Conservation (phyloP, 2,113 vertebrate genomes). For the Willisornis vidua region DNA sequence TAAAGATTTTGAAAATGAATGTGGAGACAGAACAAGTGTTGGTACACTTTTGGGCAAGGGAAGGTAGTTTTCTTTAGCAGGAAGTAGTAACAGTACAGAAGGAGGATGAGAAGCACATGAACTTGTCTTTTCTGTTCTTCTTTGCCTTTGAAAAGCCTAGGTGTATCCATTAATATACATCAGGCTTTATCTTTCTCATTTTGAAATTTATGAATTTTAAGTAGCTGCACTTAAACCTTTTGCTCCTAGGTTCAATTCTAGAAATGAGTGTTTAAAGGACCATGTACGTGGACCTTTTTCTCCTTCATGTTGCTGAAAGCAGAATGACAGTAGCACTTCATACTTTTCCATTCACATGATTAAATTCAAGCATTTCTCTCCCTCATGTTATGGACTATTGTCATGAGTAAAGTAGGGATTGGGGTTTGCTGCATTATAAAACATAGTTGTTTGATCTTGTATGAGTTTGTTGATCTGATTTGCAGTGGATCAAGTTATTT, state of each 20-base stretch:
- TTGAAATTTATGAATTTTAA: neutral
- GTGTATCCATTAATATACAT: neutral
- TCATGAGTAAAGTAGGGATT: neutral
- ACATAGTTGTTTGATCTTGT: slow-evolving; percentile 31
- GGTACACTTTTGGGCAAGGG: neutral
- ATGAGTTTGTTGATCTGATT: slow-evolving; percentile 16
- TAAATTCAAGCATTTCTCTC: neutral
- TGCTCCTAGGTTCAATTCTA: neutral
- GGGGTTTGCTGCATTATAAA: slow-evolving; percentile 49
- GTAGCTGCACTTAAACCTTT: neutral
- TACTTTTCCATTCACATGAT: neutral
- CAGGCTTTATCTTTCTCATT: neutral
- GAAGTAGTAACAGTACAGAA: neutral
- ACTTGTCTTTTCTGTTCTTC: neutral
- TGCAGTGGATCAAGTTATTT: neutral
- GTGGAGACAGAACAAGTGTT: neutral
- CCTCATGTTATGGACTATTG: neutral
- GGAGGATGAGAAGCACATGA: neutral
- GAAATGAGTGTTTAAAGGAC: slow-evolving; percentile 11
- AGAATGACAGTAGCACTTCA: neutral
- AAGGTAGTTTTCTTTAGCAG: neutral
- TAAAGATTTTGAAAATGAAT: neutral
- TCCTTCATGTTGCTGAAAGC: neutral
- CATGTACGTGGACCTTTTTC: neutral
- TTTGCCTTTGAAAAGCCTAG: neutral